Evolutionary conservation across 2,888 invertebrate genomes (phyloP).

Genomic region (Octonoba sinensis): DNA sequence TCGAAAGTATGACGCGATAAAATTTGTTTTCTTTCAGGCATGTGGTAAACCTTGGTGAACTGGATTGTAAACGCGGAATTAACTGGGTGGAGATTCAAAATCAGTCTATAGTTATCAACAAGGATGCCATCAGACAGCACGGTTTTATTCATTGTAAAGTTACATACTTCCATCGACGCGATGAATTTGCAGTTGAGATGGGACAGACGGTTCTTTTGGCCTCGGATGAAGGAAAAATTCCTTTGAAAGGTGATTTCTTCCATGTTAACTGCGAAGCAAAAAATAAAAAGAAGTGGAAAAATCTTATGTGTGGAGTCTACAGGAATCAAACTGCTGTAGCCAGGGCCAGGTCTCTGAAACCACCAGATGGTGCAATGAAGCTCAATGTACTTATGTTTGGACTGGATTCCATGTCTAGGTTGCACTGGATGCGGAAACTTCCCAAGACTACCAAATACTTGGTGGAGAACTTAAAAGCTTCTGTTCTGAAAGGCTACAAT

Average conservation of each 20-base stretch:
- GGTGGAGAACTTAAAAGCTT: slow-evolving; percentile 76
- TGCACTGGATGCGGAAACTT: slow-evolving; percentile 83
- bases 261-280: slow-evolving; percentile 68
- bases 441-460: slow-evolving; percentile 81
- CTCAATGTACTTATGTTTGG: slow-evolving; percentile 87
- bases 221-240: slow-evolving; percentile 65
- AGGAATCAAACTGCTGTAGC: slow-evolving; percentile 71
- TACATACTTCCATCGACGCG: slow-evolving; percentile 65
- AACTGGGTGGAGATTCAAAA: slow-evolving; percentile 48
- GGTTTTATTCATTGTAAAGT: slow-evolving; percentile 44
- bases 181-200: slow-evolving; percentile 67
- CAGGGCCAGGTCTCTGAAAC: slow-evolving; percentile 73
- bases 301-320: slow-evolving; percentile 78
- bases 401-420: slow-evolving; percentile 88
- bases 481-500: slow-evolving; percentile 82
- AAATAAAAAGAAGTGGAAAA: slow-evolving; percentile 76
- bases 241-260: slow-evolving; percentile 69
- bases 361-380: slow-evolving; percentile 73
- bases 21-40: slow-evolving; percentile 26
- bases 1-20: too few relatives aligned
- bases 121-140: slow-evolving; percentile 31
- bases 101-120: slow-evolving; percentile 22
- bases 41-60: slow-evolving; percentile 40
- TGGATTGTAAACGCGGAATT: slow-evolving; percentile 49
- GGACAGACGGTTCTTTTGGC: slow-evolving; percentile 65